Evolutionary conservation across 1,140 invertebrate species (phyloP).

Genomic region (Atta texana): DNA sequence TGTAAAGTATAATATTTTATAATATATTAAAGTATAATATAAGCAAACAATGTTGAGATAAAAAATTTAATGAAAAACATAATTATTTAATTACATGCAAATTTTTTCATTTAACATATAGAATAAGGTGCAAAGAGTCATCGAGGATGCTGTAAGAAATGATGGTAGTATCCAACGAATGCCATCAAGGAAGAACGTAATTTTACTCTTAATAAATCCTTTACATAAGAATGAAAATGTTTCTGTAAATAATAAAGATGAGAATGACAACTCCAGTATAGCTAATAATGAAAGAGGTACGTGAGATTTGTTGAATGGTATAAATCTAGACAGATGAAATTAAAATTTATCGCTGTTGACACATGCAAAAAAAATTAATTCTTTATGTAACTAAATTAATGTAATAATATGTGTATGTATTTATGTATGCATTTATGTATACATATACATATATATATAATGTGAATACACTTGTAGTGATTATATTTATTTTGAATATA

Average conservation of each 20-base stretch:
- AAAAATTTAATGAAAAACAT: no score
- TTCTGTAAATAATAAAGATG: neutral
- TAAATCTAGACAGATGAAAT: neutral
- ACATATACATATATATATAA: neutral
- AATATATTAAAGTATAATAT: neutral
- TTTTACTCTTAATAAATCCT: conserved; percentile 34
- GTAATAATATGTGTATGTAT: neutral
- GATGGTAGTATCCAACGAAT: neutral
- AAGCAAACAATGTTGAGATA: neutral
- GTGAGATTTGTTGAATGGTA: neutral
- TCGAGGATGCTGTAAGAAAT: conserved; percentile 15
- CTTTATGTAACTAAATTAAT: neutral
- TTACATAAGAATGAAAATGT: neutral
- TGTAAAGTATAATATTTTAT: neutral
- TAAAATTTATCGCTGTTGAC: neutral
- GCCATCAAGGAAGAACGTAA: conserved; percentile 28
- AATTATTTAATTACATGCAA: neutral
- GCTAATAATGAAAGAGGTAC: neutral
- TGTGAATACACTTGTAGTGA: conserved; percentile 5
- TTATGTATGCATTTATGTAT: neutral
- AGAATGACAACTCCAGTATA: neutral
- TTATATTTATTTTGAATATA: conserved; percentile 50
- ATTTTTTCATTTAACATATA: neutral
- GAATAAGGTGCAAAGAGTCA: neutral
- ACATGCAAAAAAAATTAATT: neutral